Conservation (phyloP, 1,140 invertebrate species). For the Lethrus apterus region DNA sequence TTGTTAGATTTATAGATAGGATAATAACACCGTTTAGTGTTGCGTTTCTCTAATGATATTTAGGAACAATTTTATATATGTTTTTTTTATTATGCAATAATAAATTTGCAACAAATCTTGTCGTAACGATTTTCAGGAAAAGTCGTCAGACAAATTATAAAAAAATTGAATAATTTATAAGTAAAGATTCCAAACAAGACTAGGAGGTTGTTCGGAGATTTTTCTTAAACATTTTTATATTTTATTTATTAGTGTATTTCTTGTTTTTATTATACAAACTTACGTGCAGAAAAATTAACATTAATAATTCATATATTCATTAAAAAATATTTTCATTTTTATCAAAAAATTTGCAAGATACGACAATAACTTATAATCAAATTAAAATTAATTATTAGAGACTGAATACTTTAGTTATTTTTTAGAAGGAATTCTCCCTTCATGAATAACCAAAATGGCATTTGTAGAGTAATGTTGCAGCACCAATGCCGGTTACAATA, state of each 20-base stretch:
- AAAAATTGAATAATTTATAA: not conserved
- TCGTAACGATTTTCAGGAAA: not conserved
- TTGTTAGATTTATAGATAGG: conserved; percentile 15
- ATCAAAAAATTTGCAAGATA: not conserved
- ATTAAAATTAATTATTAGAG: not conserved
- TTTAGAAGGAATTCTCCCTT: not conserved
- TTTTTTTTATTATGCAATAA: not conserved
- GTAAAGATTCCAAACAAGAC: too few relatives aligned
- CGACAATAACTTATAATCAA: not conserved
- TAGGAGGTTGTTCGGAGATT: too few relatives aligned
- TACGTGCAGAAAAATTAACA: not conserved
- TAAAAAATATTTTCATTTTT: too few relatives aligned
- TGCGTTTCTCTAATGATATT: conserved; percentile 1
- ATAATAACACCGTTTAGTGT: conserved; percentile 15
- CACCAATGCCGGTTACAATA: conserved; percentile 32
- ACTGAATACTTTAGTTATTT: too few relatives aligned
- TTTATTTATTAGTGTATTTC: too few relatives aligned
- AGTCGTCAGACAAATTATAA: not conserved
- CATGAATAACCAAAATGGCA: conserved; percentile 17
- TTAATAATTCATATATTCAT: not conserved
- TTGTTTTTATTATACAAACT: not conserved
- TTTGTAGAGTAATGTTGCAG: conserved; percentile 16
- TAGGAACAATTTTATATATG: not conserved
- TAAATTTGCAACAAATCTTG: not conserved
- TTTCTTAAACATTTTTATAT: too few relatives aligned